Conservation (phyloP, 1,140 invertebrate genomes). For the Antheraea mylitta region DNA sequence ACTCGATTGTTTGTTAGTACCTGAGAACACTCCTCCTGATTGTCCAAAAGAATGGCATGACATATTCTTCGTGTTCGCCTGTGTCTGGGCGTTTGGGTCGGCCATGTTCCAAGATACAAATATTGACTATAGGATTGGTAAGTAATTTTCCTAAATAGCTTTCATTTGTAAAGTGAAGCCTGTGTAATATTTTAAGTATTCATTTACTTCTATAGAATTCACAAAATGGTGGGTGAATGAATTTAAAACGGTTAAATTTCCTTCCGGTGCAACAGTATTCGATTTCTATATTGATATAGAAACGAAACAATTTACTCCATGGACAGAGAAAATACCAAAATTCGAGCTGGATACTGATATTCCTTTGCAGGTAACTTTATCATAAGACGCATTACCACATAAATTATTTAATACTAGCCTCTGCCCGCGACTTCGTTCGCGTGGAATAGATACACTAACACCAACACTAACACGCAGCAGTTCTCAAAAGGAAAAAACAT, state of each 20-base stretch:
- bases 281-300: slow-evolving; percentile 96
- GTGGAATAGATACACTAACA: too few species aligned
- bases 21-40: slow-evolving; percentile 90
- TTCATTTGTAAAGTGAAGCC: too few species aligned
- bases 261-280: slow-evolving; percentile 93
- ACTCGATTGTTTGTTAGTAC: slow-evolving; percentile 91
- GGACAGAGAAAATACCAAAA: slow-evolving; percentile 92
- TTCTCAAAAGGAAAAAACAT: too few species aligned
- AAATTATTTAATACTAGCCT: too few species aligned
- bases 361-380: slow-evolving; percentile 87
- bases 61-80: slow-evolving; percentile 96
- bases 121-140: slow-evolving; percentile 81
- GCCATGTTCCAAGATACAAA: slow-evolving; percentile 96
- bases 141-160: slow-evolving; percentile 11
- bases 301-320: slow-evolving; percentile 92
- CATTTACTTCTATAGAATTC: slow-evolving; percentile 83
- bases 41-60: slow-evolving; percentile 97
- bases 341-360: slow-evolving; percentile 96
- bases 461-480: too few species aligned
- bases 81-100: slow-evolving; percentile 97
- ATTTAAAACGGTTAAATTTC: slow-evolving; percentile 97
- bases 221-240: slow-evolving; percentile 98
- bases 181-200: not conserved
- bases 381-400: not conserved
- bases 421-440: too few species aligned